A percentile compares a stretch with the other conserved stretches of the same genome.
These are phyloP conservation scores for Cydia strobilella DNA, from an alignment of 1,140 invertebrate species.

Conservation along the genomic window DNA sequence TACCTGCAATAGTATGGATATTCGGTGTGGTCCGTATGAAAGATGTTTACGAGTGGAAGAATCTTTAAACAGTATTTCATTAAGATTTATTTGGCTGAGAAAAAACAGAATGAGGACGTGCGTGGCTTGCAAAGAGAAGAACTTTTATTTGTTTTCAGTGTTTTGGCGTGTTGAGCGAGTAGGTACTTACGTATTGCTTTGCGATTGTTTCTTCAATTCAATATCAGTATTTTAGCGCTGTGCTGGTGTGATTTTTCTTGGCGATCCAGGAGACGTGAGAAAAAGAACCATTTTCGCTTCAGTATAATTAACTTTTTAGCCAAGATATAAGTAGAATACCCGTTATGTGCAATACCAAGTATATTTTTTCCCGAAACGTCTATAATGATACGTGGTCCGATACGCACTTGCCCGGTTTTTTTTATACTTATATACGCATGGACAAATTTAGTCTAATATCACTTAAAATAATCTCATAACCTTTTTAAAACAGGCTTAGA, in stretches of 20 bases:
- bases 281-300: too few species aligned
- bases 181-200: slow-evolving; percentile 20
- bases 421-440: too few species aligned
- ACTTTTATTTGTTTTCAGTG: slow-evolving; percentile 31
- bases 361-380: too few species aligned
- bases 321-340: neutral
- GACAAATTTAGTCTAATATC: too few species aligned
- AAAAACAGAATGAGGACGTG: slow-evolving; percentile 23
- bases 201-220: slow-evolving; percentile 20
- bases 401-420: too few species aligned
- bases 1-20: neutral
- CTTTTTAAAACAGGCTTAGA: too few species aligned
- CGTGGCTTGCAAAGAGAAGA: slow-evolving; percentile 18
- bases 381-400: neutral
- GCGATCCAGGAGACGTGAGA: too few species aligned
- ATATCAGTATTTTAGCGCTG: neutral
- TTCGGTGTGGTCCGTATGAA: neutral
- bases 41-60: slow-evolving; percentile 23
- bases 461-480: too few species aligned
- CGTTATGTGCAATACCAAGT: neutral
- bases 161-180: slow-evolving; percentile 15
- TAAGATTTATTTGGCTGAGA: slow-evolving; percentile 25
- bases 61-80: slow-evolving; percentile 32
- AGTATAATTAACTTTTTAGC: too few species aligned
- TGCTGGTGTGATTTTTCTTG: too few species aligned